A percentile compares a stretch with the other conserved stretches of the same genome.
Evolutionary conservation across 2,888 invertebrate genomes (phyloP).

Genomic region (Coecobrya sp.): DNA sequence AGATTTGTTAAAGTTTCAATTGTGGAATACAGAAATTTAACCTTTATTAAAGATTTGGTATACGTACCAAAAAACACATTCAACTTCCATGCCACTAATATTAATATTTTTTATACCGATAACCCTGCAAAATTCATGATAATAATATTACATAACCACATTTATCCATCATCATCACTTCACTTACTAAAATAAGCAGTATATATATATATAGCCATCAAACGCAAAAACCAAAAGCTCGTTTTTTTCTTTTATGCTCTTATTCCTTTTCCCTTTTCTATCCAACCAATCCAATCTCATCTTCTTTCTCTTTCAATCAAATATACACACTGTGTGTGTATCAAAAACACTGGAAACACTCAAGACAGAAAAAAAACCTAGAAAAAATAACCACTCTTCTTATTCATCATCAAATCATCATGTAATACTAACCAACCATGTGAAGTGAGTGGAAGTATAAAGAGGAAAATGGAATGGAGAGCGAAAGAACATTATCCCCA

Average conservation of each 20-base stretch:
- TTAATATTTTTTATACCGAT: too few relatives aligned
- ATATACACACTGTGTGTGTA: not conserved
- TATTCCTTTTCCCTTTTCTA: not conserved
- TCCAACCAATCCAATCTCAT: not conserved
- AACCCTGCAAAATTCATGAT: too few relatives aligned
- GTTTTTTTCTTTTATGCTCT: not conserved
- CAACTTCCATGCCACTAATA: too few relatives aligned
- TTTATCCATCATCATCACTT: not conserved
- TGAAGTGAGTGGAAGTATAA: constrained; percentile 46
- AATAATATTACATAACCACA: not conserved
- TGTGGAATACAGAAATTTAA: too few relatives aligned
- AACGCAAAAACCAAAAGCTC: not conserved
- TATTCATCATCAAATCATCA: constrained; percentile 49
- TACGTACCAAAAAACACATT: too few relatives aligned
- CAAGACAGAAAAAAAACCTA: constrained; percentile 21
- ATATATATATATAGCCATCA: not conserved
- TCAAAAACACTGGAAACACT: constrained; percentile 33
- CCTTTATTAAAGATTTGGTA: too few relatives aligned
- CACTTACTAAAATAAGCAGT: too few relatives aligned
- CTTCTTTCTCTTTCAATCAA: not conserved
- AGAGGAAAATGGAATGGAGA: constrained; percentile 38
- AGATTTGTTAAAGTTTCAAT: too few relatives aligned
- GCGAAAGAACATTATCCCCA: constrained; percentile 23
- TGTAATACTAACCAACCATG: constrained; percentile 63
- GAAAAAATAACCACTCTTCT: constrained; percentile 24